Base-by-base conservation (phyloP, 2,797 vertebrate genomes). In the Schizopygopsis pylzovi region DNA sequence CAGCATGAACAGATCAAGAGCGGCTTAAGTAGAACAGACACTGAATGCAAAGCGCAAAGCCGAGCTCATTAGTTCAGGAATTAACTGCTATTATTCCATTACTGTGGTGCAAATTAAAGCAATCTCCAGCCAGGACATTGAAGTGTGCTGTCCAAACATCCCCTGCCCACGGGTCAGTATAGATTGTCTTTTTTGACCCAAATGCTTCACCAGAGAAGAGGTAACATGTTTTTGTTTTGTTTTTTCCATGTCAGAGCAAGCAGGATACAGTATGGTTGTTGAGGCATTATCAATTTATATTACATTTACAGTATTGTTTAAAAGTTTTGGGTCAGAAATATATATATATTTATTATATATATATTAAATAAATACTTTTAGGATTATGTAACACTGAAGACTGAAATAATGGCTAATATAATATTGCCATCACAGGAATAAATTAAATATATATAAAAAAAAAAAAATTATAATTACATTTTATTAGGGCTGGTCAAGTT, bases 131-230 rank as follows among this genome's bases (percentile, higher is more conserved):
- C 81, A 92, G 89, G 94, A 90, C 90, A 90, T 90, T 93, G 92
- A 94, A 92, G 93, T 93, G 92, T 92, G 91, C 89, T 86, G 87
- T 85, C 90, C 93, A 93, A 94, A 94, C 92, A 94, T 88, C 89
- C 78, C 89, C 71, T 86, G 28, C 91, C 92, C 86, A 41, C 4
- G 25, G 92, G 92, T 94, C 93, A 92, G 89, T 85, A 91, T 86
- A 78, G 83, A 88, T 94, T 52, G 8, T 20, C 15, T 83, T 72
- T 43, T 47, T 82, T 71, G 47, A 33, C 10, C 28, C 28, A 54
- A 65, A 78, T 59, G 54, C 54, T 61, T 54, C 54, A 65, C 43
- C 10, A 65, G 25, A 8, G 22, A 47, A n/a, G 28, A 77, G 68
- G 67, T 63, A 43, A 59, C 41, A 25, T 63, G 4, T 25, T 63